Evolutionary conservation across 2,888 invertebrate genomes (phyloP).

Genomic region (Poecilus cupreus): DNA sequence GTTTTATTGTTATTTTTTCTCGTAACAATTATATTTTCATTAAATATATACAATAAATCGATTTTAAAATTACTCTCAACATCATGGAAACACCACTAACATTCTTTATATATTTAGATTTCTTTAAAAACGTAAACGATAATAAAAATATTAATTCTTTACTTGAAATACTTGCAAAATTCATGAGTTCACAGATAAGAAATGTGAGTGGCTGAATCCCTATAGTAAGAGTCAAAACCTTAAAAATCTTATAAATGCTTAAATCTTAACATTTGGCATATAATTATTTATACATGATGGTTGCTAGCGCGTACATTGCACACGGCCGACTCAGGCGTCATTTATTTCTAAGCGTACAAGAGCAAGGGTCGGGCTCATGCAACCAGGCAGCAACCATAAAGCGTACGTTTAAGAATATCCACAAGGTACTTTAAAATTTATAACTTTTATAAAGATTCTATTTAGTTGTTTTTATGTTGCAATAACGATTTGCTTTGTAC

Average conservation of each 20-base stretch:
- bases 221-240: constrained; percentile 57
- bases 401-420: constrained; percentile 58
- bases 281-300: constrained; percentile 56
- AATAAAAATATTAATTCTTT: constrained; percentile 51
- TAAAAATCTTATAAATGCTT: constrained; percentile 59
- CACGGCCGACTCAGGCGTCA: neutral
- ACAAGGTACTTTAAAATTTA: constrained; percentile 57
- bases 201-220: constrained; percentile 55
- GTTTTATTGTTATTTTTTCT: constrained; percentile 56
- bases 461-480: constrained; percentile 33
- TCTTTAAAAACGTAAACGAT: constrained; percentile 47
- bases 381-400: constrained; percentile 44
- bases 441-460: constrained; percentile 53
- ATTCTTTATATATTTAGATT: constrained; percentile 53
- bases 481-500: constrained; percentile 49
- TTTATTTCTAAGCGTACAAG: constrained; percentile 52
- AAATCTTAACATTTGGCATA: constrained; percentile 58
- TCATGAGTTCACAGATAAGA: constrained; percentile 46
- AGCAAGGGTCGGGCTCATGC: neutral
- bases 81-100: constrained; percentile 58
- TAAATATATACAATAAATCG: constrained; percentile 58
- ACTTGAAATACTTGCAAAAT: constrained; percentile 42
- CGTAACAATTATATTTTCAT: constrained; percentile 58
- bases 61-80: constrained; percentile 54
- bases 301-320: constrained; percentile 34